A percentile compares a stretch with the other conserved stretches of the same genome.
phyloP scores from a whole-genome alignment of 1,140 invertebrate species.

The Reticulitermes speratus region DNA sequence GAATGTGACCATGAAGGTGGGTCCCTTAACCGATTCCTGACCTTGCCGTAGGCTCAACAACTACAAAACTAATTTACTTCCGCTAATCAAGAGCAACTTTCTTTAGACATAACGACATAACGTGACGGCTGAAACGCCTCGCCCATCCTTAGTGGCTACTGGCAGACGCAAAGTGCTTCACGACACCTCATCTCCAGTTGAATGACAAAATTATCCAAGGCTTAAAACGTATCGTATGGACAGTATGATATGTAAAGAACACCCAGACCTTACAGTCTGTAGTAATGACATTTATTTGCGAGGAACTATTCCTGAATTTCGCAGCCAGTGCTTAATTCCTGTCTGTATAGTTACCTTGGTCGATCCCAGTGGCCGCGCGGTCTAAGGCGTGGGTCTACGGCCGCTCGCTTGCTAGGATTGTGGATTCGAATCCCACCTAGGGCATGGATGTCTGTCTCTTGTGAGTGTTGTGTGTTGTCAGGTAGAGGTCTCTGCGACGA shows the following conservation, averaged over 20 bases:
- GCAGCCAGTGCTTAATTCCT: too few species aligned
- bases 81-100: background rate
- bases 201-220: background rate
- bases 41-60: background rate
- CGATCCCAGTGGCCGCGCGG: too few species aligned
- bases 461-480: too few species aligned
- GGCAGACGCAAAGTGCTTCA: background rate
- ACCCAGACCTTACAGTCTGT: background rate
- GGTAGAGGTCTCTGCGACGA: too few species aligned
- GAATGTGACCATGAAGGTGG: background rate
- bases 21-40: background rate
- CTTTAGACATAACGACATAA: background rate
- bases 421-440: too few species aligned
- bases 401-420: too few species aligned
- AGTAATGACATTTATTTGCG: background rate
- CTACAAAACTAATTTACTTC: background rate
- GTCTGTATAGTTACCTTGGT: too few species aligned
- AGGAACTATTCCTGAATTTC: too few species aligned
- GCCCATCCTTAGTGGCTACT: background rate
- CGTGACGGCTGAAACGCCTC: background rate
- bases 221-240: too few species aligned
- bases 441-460: too few species aligned
- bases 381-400: too few species aligned
- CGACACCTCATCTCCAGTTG: background rate
- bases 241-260: too few species aligned